A percentile compares a stretch with the other conserved stretches of the same genome.
These are phyloP conservation scores for Drosophila bipectinata DNA, from an alignment of 1,140 invertebrate genomes.

Conservation along the genomic window DNA sequence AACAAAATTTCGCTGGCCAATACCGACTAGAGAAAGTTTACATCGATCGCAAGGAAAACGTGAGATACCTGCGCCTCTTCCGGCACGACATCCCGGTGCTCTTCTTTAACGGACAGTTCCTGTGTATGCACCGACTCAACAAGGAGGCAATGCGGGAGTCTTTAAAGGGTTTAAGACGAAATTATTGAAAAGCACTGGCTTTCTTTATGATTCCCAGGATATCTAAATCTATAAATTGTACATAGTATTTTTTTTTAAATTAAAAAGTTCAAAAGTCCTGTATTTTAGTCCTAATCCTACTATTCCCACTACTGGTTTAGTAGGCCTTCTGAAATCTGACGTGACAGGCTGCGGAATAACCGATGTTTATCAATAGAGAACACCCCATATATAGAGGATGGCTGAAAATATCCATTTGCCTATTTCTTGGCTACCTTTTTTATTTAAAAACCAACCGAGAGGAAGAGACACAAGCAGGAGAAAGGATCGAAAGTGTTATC, in stretches of 20 bases:
- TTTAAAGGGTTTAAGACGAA: conserved; percentile 56
- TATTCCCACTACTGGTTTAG: background rate
- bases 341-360: background rate
- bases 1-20: conserved; percentile 85
- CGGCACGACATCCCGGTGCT: conserved; percentile 94
- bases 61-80: conserved; percentile 90
- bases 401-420: background rate
- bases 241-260: too few species aligned
- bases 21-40: conserved; percentile 90
- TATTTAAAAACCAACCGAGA: background rate
- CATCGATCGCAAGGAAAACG: conserved; percentile 89
- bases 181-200: background rate
- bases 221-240: too few species aligned
- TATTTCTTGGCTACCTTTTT: background rate
- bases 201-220: background rate
- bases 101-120: conserved; percentile 91
- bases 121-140: conserved; percentile 93
- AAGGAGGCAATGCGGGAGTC: conserved; percentile 84
- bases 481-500: background rate
- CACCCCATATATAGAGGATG: too few species aligned
- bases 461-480: background rate
- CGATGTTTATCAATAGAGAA: background rate
- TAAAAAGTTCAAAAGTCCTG: too few species aligned
- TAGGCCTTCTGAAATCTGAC: background rate
- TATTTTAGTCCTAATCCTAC: too few species aligned